These are phyloP conservation scores for Drosophila setifemur DNA, from an alignment of 1,140 invertebrate genomes.

Conservation along the genomic window DNA sequence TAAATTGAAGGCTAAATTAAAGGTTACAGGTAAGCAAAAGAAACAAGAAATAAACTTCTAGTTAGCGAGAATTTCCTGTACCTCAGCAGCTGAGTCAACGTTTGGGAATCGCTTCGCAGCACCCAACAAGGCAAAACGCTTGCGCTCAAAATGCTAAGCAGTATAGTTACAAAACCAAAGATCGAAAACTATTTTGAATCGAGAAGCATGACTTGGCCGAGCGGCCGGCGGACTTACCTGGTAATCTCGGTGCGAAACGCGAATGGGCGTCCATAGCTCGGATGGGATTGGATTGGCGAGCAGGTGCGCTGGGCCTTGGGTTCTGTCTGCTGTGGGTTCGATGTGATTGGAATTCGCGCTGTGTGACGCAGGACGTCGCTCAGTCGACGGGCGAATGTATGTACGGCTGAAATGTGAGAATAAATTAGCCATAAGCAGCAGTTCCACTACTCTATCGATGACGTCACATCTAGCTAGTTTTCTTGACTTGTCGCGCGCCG, in stretches of 20 bases:
- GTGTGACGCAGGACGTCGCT: constrained; percentile 38
- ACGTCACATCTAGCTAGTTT: constrained; percentile 60
- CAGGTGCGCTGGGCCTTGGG: too few species aligned
- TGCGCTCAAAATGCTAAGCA: constrained; percentile 39
- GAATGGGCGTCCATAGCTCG: constrained; percentile 65
- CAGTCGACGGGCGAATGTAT: constrained; percentile 24
- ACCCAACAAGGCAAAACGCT: constrained; percentile 13
- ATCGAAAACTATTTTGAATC: constrained; percentile 28
- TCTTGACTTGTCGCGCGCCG: constrained; percentile 24
- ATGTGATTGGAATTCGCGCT: constrained; percentile 36
- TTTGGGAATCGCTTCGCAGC: constrained; percentile 24
- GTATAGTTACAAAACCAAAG: constrained; percentile 33
- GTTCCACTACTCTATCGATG: constrained; percentile 33
- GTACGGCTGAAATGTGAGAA: constrained; percentile 56
- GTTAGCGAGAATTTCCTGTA: too few species aligned
- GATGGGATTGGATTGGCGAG: not conserved
- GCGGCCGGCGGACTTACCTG: constrained; percentile 54
- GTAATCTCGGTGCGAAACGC: constrained; percentile 64
- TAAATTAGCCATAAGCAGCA: constrained; percentile 61
- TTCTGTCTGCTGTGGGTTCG: constrained; percentile 21
- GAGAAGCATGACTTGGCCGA: constrained; percentile 11
- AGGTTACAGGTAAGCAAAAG: too few species aligned
- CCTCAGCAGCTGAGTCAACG: not conserved
- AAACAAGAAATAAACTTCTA: too few species aligned
- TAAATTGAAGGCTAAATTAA: too few species aligned